Percentiles rank a stretch among this genome's conserved stretches.
phyloP scores from a whole-genome alignment of 2,888 invertebrate genomes.

The Helobdella robusta region DNA sequence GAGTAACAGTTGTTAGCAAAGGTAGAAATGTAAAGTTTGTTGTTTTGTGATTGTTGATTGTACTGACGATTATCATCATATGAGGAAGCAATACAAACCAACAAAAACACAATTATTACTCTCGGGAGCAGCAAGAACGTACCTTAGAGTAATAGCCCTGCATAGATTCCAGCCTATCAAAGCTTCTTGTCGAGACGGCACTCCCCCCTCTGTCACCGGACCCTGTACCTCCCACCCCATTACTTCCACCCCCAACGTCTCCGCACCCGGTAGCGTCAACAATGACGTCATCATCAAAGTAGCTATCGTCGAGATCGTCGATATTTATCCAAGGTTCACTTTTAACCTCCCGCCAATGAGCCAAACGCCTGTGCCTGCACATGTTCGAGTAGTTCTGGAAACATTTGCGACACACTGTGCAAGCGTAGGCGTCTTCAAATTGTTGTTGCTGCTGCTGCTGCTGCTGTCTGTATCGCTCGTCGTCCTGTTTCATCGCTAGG shows the following conservation, averaged over 20 bases:
- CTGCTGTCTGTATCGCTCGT: neutral
- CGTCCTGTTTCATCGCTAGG: slow-evolving; percentile 28
- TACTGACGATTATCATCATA: too few relatives aligned
- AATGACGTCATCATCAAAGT: slow-evolving; percentile 10
- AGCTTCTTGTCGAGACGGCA: too few relatives aligned
- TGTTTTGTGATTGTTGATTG: too few relatives aligned
- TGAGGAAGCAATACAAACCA: too few relatives aligned
- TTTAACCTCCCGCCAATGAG: slow-evolving; percentile 39
- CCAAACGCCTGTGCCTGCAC: slow-evolving; percentile 49
- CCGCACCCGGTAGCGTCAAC: too few relatives aligned
- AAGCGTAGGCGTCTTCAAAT: slow-evolving; percentile 41
- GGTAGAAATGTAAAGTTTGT: too few relatives aligned
- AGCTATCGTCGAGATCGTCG: slow-evolving; percentile 16
- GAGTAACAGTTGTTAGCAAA: too few relatives aligned
- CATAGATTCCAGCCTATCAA: slow-evolving; percentile 10
- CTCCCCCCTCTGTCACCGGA: too few relatives aligned
- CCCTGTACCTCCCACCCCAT: too few relatives aligned
- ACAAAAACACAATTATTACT: too few relatives aligned
- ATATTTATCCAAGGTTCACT: slow-evolving; percentile 2
- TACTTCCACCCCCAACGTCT: too few relatives aligned
- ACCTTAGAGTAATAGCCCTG: slow-evolving; percentile 30
- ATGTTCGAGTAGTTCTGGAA: slow-evolving; percentile 49
- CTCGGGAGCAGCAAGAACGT: too few relatives aligned
- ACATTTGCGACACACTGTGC: slow-evolving; percentile 48
- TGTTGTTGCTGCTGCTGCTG: neutral